Evolutionary conservation across 2,888 invertebrate genomes (phyloP).

Genomic region (Tanytarsus gracilentus): DNA sequence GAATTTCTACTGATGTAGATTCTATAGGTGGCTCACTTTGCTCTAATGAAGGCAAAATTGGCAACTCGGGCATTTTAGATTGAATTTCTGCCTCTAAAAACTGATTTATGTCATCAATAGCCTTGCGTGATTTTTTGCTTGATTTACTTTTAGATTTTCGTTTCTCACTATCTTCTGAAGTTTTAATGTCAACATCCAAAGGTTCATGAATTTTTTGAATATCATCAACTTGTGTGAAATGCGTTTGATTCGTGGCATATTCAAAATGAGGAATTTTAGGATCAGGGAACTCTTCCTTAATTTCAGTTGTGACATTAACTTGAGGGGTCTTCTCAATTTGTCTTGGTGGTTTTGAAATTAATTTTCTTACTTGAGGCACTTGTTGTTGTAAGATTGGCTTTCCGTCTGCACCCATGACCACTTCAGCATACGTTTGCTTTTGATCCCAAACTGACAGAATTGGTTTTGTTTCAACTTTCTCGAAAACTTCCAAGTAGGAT

Average conservation of each 20-base stretch:
- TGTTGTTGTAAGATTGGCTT: background rate
- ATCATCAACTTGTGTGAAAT: background rate
- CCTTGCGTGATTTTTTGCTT: background rate
- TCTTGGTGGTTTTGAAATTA: background rate
- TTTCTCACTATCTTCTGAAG: too few relatives aligned
- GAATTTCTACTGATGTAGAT: too few relatives aligned
- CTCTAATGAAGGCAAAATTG: too few relatives aligned
- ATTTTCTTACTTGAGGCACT: background rate
- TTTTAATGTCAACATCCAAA: too few relatives aligned
- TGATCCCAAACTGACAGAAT: background rate
- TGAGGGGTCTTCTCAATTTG: too few relatives aligned
- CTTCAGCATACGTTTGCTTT: constrained; percentile 17
- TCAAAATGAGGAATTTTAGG: constrained; percentile 20
- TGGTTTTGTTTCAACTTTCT: too few relatives aligned
- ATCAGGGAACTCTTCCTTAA: constrained; percentile 19
- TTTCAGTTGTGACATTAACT: too few relatives aligned
- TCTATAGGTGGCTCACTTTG: too few relatives aligned
- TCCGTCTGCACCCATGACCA: constrained; percentile 1
- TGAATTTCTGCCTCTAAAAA: background rate
- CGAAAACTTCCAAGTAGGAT: too few relatives aligned
- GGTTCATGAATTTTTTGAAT: too few relatives aligned
- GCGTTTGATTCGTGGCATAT: background rate
- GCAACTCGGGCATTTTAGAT: too few relatives aligned
- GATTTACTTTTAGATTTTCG: background rate
- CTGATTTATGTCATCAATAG: background rate